Evolutionary conservation across 2,113 vertebrate species (phyloP).

Genomic region (Microcebus murinus): DNA sequence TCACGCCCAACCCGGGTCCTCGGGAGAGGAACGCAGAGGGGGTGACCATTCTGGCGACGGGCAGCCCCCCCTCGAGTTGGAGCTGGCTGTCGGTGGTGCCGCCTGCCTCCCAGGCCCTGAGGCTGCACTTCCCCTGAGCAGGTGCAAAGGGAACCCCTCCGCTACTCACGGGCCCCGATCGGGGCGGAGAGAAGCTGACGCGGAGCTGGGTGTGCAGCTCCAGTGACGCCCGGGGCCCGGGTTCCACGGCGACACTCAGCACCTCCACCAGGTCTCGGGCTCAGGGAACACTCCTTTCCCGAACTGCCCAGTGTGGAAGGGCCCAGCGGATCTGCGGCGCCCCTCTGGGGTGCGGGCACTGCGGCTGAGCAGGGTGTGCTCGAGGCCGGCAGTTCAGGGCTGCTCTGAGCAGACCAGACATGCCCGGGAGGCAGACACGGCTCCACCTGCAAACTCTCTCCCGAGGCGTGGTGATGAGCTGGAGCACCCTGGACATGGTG

Average conservation of each 20-base stretch:
- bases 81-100: fast-evolving
- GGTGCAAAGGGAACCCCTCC: fast-evolving
- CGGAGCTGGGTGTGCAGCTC: fast-evolving
- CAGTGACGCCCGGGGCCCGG: fast-evolving
- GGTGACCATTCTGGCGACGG: fast-evolving
- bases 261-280: fast-evolving
- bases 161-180: fast-evolving
- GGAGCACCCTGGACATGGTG: fast-evolving
- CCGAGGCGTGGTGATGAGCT: fast-evolving
- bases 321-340: fast-evolving
- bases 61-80: background rate
- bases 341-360: fast-evolving
- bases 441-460: background rate
- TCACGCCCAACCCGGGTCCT: fast-evolving
- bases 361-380: fast-evolving
- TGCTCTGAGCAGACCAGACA: fast-evolving
- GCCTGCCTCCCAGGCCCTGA: fast-evolving
- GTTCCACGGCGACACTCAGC: fast-evolving
- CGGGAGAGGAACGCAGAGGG: fast-evolving
- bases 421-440: fast-evolving
- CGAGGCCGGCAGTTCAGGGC: fast-evolving
- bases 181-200: fast-evolving
- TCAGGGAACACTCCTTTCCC: background rate
- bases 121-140: fast-evolving
- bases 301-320: fast-evolving